Percentiles rank a stretch among this genome's conserved stretches.
These are phyloP conservation scores for Hippocampus mohnikei DNA, from an alignment of 2,113 vertebrate genomes.

Conservation along the genomic window DNA sequence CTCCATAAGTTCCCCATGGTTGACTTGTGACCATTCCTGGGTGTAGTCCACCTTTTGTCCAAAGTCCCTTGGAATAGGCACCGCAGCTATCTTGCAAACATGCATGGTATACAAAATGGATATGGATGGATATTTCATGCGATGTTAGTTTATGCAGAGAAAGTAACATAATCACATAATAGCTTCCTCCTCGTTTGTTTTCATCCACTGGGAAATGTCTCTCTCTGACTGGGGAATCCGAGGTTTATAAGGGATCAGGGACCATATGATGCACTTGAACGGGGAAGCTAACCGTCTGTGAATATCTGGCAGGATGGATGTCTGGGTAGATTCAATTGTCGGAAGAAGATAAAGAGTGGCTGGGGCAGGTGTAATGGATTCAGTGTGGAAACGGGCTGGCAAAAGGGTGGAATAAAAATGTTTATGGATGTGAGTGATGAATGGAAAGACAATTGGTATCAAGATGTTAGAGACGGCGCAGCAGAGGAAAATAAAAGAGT, in stretches of 20 bases:
- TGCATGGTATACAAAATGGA: constrained; percentile 6
- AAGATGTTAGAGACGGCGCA: constrained; percentile 11
- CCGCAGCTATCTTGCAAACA: not conserved
- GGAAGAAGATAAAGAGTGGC: constrained; percentile 46
- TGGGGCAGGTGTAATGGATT: constrained; percentile 46
- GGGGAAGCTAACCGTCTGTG: constrained; percentile 25
- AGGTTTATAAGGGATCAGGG: constrained; percentile 16
- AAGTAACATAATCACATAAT: constrained; percentile 21
- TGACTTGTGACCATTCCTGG: not conserved
- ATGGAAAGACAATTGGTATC: constrained; percentile 39
- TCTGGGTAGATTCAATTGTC: constrained; percentile 38
- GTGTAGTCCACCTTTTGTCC: too few species aligned
- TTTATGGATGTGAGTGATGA: constrained; percentile 49
- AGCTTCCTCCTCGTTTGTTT: constrained; percentile 17
- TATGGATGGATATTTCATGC: constrained; percentile 31
- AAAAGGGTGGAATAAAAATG: constrained; percentile 20
- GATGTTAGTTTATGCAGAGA: constrained; percentile 16
- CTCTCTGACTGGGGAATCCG: constrained; percentile 25
- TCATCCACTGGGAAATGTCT: constrained; percentile 10
- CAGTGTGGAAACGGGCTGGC: constrained; percentile 45
- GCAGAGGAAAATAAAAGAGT: constrained; percentile 15
- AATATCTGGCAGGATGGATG: constrained; percentile 46
- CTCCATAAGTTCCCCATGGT: not conserved
- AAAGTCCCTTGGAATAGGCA: not conserved
- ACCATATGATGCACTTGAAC: constrained; percentile 25